These are phyloP conservation scores for Sebastes steindachneri DNA, from an alignment of 2,797 vertebrate genomes.

Conservation along the genomic window DNA sequence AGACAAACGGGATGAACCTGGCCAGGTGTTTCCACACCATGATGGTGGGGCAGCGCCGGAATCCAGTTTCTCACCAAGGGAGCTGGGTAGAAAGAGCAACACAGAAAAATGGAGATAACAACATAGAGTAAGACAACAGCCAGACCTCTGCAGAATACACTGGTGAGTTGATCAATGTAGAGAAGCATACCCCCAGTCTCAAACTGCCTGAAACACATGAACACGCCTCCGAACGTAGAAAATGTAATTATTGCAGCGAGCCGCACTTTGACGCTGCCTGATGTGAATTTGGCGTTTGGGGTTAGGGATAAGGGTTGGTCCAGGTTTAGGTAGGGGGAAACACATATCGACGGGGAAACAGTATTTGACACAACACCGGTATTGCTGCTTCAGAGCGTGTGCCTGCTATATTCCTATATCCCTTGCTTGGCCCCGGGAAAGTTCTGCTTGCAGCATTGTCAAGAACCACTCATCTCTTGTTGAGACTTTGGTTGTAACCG, in stretches of 20 bases:
- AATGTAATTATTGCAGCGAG: too few species aligned
- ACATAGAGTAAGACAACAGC: background rate
- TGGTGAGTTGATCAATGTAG: background rate
- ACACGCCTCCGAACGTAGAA: too few species aligned
- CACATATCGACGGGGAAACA: too few species aligned
- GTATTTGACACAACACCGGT: background rate
- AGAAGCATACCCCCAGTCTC: background rate
- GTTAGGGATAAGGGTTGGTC: background rate
- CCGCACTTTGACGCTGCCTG: too few species aligned
- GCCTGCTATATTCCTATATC: too few species aligned
- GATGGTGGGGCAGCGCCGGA: background rate
- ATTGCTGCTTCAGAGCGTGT: background rate
- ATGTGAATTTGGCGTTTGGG: background rate
- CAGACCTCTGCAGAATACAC: background rate
- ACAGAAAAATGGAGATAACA: background rate
- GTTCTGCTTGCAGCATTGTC: too few species aligned
- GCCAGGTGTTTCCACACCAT: slow-evolving; percentile 14
- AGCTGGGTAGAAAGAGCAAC: slow-evolving; percentile 28
- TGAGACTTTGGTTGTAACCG: too few species aligned
- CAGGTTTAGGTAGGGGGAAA: too few species aligned
- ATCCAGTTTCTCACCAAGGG: slow-evolving; percentile 7
- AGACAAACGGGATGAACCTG: slow-evolving; percentile 21
- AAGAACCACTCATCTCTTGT: too few species aligned
- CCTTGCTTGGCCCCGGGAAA: too few species aligned
- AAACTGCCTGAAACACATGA: too few species aligned